Conservation (phyloP, 2,797 vertebrate genomes). For the Serranus cabrilla region DNA sequence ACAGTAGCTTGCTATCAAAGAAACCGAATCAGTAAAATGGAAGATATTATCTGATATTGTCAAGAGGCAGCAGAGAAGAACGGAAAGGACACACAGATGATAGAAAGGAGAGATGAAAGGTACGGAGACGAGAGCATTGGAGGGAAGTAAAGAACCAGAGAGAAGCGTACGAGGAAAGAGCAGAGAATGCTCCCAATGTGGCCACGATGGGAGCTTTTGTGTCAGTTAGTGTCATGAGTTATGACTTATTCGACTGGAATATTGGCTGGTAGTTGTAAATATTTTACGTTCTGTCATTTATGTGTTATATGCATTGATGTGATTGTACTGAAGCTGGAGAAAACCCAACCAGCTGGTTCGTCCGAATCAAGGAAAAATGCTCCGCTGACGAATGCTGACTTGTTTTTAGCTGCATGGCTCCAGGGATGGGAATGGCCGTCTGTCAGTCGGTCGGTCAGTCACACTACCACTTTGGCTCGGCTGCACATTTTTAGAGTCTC, state of each 20-base stretch:
- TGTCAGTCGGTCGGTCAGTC: not conserved
- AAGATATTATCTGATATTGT: slow-evolving; percentile 42
- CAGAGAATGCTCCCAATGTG: not conserved
- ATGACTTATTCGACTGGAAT: not conserved
- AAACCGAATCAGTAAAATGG: slow-evolving; percentile 35
- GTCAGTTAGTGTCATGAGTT: not conserved
- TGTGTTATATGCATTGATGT: not conserved
- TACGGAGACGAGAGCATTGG: slow-evolving; percentile 28
- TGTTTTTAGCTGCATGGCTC: slow-evolving; percentile 9
- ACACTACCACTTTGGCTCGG: not conserved
- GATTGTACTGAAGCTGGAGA: not conserved
- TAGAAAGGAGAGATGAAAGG: slow-evolving; percentile 36
- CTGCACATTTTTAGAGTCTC: not conserved
- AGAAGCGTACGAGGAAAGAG: not conserved
- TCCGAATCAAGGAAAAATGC: not conserved
- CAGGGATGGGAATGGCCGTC: not conserved
- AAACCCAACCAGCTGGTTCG: not conserved
- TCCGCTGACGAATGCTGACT: not conserved
- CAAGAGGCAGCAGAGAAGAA: slow-evolving; percentile 23
- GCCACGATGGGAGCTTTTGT: not conserved
- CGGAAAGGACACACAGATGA: slow-evolving; percentile 23
- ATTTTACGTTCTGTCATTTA: not conserved
- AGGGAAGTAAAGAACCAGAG: slow-evolving; percentile 11
- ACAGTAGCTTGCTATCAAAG: slow-evolving; percentile 36
- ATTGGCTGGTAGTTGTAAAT: not conserved